A percentile compares a stretch with the other conserved stretches of the same genome.
Evolutionary conservation across 1,140 invertebrate genomes (phyloP).

Genomic region (Drosophila virilis): DNA sequence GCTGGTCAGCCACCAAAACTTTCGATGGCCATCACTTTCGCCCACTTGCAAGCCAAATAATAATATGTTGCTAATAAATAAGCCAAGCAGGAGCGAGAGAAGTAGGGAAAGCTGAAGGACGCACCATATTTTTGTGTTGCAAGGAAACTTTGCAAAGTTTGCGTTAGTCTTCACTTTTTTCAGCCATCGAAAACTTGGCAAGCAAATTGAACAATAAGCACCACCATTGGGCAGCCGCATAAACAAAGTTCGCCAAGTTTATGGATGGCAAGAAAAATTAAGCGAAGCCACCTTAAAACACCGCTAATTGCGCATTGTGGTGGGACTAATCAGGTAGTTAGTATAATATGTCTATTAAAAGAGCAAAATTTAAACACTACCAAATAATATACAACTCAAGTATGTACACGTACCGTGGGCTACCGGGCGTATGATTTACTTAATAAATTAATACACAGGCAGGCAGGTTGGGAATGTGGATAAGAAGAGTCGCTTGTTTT

Average conservation of each 20-base stretch:
- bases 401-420: too few relatives aligned
- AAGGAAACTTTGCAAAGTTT: conserved; percentile 63
- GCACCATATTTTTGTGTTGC: conserved; percentile 38
- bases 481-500: background rate
- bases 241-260: conserved; percentile 49
- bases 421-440: too few relatives aligned
- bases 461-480: too few relatives aligned
- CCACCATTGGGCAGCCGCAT: conserved; percentile 36
- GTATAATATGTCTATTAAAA: background rate
- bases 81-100: conserved; percentile 27
- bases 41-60: conserved; percentile 53
- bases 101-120: conserved; percentile 20
- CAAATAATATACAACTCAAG: too few relatives aligned
- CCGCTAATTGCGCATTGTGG: conserved; percentile 29
- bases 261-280: conserved; percentile 24
- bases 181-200: conserved; percentile 56
- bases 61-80: conserved; percentile 81
- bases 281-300: conserved; percentile 23
- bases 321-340: conserved; percentile 7
- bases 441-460: background rate
- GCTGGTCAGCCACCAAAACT: conserved; percentile 41
- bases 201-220: conserved; percentile 55
- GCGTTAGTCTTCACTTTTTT: conserved; percentile 24
- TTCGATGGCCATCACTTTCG: conserved; percentile 46
- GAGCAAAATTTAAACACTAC: background rate